A percentile compares a stretch with the other conserved stretches of the same genome.
These are phyloP conservation scores for Hydrolagus colliei DNA, from an alignment of 2,797 vertebrate genomes.

Conservation along the genomic window DNA sequence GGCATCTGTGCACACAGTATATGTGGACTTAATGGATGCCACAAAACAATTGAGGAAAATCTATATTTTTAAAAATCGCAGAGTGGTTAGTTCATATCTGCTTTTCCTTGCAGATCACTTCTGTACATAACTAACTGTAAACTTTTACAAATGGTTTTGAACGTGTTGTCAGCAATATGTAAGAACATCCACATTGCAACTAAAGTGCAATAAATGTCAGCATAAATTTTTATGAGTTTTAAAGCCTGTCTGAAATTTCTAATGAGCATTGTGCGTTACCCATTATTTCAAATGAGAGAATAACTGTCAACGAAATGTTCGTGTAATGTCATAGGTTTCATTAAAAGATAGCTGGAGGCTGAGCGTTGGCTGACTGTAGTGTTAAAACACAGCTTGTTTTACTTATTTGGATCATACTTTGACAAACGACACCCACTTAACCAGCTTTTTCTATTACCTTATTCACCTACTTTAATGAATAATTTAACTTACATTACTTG, in stretches of 20 bases:
- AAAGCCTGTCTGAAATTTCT: slow-evolving; percentile 51
- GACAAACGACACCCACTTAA: slow-evolving; percentile 40
- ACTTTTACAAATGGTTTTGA: slow-evolving; percentile 57
- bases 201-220: slow-evolving; percentile 55
- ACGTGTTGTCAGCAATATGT: slow-evolving; percentile 56
- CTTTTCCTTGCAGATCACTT: slow-evolving; percentile 25
- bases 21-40: neutral
- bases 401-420: slow-evolving; percentile 50
- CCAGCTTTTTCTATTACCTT: slow-evolving; percentile 46
- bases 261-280: slow-evolving; percentile 44
- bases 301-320: slow-evolving; percentile 53
- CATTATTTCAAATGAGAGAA: slow-evolving; percentile 51
- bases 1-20: neutral
- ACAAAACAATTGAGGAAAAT: slow-evolving; percentile 7
- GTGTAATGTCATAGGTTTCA: slow-evolving; percentile 59
- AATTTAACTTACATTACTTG: slow-evolving; percentile 59
- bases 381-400: slow-evolving; percentile 53
- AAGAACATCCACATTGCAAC: slow-evolving; percentile 56
- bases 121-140: slow-evolving; percentile 38
- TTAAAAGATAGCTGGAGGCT: slow-evolving; percentile 57
- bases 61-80: slow-evolving; percentile 12
- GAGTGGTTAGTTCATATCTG: slow-evolving; percentile 20
- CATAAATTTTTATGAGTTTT: slow-evolving; percentile 52
- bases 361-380: slow-evolving; percentile 41
- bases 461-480: slow-evolving; percentile 68